Base-by-base conservation (phyloP, 2,113 vertebrate species). In the Epinephelus lanceolatus region DNA sequence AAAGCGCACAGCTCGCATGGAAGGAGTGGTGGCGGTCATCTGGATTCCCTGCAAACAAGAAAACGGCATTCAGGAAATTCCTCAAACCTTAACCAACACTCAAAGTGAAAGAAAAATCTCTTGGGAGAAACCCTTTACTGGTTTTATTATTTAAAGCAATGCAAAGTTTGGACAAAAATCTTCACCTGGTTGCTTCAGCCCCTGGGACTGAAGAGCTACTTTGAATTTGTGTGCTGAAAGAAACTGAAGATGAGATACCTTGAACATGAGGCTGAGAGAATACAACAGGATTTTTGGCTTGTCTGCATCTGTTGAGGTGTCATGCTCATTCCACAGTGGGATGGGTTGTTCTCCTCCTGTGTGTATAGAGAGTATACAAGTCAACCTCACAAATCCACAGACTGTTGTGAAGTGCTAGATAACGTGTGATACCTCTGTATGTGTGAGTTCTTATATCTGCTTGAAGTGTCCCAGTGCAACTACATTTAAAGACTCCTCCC, bases 271-370 rank as follows among this genome's bases (percentile, higher is more conserved):
- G 81, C 97, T 99, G 85, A 99, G 84, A 0, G 98, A 99, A 60
- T 99, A 99, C 3, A 99, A 97, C 40, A 99, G 95, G 89, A 99
- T 98, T 94, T 99, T 99, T 8, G 97, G 98, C 88, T 99, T 99
- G 71, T 99, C 98, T 78, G 98, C 97, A 86, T 99, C 98, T 8
- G 97, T 94, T 18, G 97, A 96, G 55, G 97, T 96, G 87, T 99
- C 98, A 0, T 98, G 97, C 89, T 99, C 98, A 37, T 99, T 99
- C 98, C 98, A 99, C 37, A 99, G 96, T 47, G 98, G 98, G 90
- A 99, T 99, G 53, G 98, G 98, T 73, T 99, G 98, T 75, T 99
- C 98, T 33, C 97, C 98, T 83, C 98, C 98, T 99, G 91, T 3
- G 74, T 4, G 21, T 21, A 89, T 6, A 63, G 3, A 57, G 40